Base-by-base conservation (phyloP, 2,888 invertebrate genomes). In the Chesias legatella region DNA sequence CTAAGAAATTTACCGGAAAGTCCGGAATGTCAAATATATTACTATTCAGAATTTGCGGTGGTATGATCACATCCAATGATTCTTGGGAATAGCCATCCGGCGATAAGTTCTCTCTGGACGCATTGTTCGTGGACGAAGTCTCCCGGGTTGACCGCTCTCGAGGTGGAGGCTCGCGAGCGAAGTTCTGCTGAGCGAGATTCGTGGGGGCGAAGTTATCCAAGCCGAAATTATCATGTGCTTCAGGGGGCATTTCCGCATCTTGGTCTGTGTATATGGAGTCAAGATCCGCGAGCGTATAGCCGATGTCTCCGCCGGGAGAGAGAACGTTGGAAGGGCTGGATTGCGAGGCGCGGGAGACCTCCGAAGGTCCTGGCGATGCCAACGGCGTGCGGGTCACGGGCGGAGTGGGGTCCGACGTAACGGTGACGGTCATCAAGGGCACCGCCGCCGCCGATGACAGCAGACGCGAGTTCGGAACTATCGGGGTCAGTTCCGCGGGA, bases 321-420 rank as follows among this genome's bases (percentile, higher is more conserved):
- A 79, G 56, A 34, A 75, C 66, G 46, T 73, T 73, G 39, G 79
- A 78, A 45, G 81, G 79, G 94, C 76, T 95, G 93, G 95, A 92
- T 93, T 88, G 95, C 92, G 68, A 95, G 93, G 94, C 94, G 93
- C 80, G 95, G 1, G 46, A 25, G 5, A 41, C 31, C 20, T 44
- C 48, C 10, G 35, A 30, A 1, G 23, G 21, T 1, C 24, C 39
- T 1, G 48, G 43, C 6, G 46, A 37, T 1, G 30, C n/a, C 0
- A 10, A 6, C 1, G 33, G 11, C 1, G 92, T 85, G 94, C 94
- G 59, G 93, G 52, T 17, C 77, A 32, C 29, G 39, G 24, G 9
- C 27, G 21, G n/a, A n/a, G 27, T 9, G 27, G 32, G 3, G 43
- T 7, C 22, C 13, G 27, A 8, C 13, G 32, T 1, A n/a, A 10